Conservation (phyloP, 2,888 invertebrate species). For the Eubasilissa splendida region DNA sequence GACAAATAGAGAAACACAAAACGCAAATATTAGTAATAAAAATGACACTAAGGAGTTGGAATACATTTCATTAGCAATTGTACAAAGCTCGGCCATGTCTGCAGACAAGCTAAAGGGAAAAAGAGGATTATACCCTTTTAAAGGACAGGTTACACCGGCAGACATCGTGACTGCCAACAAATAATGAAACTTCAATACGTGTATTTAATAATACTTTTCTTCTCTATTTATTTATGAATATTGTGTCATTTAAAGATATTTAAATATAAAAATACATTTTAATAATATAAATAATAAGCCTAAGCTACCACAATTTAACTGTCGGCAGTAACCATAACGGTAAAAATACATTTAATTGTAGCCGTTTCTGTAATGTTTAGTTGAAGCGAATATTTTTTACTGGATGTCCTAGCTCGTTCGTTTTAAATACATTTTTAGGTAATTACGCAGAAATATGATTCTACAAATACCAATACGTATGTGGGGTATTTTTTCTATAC, state of each 20-base stretch:
- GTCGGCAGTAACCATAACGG: no score
- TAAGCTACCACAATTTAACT: no score
- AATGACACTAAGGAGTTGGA: constrained; percentile 1
- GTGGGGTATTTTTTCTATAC: no score
- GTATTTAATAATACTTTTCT: neutral
- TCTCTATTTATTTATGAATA: neutral
- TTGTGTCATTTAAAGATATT: neutral
- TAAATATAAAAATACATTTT: no score
- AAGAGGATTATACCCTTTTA: constrained; percentile 16
- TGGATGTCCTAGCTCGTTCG: no score
- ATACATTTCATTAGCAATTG: constrained; percentile 46
- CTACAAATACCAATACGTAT: no score
- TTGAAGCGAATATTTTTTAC: no score
- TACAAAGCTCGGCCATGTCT: constrained; percentile 37
- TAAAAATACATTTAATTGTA: no score
- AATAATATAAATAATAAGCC: no score
- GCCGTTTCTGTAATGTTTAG: no score
- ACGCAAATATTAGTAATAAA: constrained; percentile 17
- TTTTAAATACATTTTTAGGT: no score
- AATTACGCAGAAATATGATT: no score
- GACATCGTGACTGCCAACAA: constrained; percentile 17
- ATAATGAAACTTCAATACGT: constrained; percentile 5
- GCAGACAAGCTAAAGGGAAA: constrained; percentile 2
- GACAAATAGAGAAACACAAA: neutral
- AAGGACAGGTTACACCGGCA: constrained; percentile 37